Evolutionary conservation across 2,888 invertebrate genomes (phyloP).

Genomic region (Dolomedes plantarius): DNA sequence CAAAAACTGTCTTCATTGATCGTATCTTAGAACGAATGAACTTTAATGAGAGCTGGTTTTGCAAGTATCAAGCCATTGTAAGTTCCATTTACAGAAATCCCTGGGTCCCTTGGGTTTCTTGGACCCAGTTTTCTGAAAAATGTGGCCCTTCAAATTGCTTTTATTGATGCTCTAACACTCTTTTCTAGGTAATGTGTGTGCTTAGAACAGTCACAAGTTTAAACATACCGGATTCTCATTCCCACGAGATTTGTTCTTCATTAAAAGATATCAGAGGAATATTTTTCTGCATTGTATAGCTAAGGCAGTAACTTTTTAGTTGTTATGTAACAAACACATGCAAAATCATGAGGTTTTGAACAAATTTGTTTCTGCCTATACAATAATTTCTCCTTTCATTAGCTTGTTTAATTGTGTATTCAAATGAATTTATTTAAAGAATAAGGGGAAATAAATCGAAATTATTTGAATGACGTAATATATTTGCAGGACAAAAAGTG

Average conservation of each 20-base stretch:
- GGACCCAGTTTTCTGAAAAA: slow-evolving; percentile 23
- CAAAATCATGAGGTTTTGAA: too few species aligned
- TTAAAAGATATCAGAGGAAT: slow-evolving; percentile 24
- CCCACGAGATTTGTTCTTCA: slow-evolving; percentile 26
- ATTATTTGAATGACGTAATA: too few species aligned
- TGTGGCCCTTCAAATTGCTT: slow-evolving; percentile 24
- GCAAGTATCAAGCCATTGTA: slow-evolving; percentile 30
- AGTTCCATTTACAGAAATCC: slow-evolving; percentile 39
- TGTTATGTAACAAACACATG: too few species aligned
- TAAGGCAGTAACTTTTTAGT: too few species aligned
- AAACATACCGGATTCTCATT: neutral
- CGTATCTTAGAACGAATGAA: slow-evolving; percentile 47
- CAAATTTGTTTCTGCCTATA: too few species aligned
- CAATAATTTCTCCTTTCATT: too few species aligned
- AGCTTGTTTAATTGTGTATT: too few species aligned
- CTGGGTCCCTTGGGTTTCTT: slow-evolving; percentile 19
- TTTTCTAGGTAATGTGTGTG: slow-evolving; percentile 5
- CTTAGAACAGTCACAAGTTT: slow-evolving; percentile 26
- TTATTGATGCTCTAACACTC: slow-evolving; percentile 28
- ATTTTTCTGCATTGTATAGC: too few species aligned
- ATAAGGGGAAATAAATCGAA: too few species aligned
- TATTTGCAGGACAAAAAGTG: too few species aligned
- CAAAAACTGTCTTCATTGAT: slow-evolving; percentile 23
- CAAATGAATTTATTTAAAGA: too few species aligned
- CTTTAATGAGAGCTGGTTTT: slow-evolving; percentile 35